These are phyloP conservation scores for Tragelaphus imberbis DNA, from an alignment of 2,113 vertebrate genomes.

Conservation along the genomic window DNA sequence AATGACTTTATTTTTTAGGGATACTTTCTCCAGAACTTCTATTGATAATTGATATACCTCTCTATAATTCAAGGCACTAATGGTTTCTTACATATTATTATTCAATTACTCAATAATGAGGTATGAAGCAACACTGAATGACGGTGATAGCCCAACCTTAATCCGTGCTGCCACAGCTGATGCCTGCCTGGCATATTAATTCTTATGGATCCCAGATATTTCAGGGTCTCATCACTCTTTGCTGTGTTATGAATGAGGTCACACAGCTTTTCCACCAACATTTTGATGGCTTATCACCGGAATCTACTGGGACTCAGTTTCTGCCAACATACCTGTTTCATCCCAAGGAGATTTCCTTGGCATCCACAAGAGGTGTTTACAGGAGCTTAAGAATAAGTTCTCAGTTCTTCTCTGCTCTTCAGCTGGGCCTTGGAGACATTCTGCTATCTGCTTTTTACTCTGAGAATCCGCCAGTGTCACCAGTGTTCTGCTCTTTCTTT, in stretches of 20 bases:
- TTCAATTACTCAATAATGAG: conserved; percentile 30
- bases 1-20: background rate
- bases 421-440: background rate
- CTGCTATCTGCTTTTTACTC: background rate
- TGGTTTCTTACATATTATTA: background rate
- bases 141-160: background rate
- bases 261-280: background rate
- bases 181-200: background rate
- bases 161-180: background rate
- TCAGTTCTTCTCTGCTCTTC: background rate
- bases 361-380: background rate
- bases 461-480: background rate
- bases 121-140: conserved; percentile 47
- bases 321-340: background rate
- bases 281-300: background rate
- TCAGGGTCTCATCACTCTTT: background rate
- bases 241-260: background rate
- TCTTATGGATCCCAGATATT: background rate
- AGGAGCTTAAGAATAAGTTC: background rate
- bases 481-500: background rate
- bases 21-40: background rate
- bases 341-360: background rate
- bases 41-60: background rate
- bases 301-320: background rate
- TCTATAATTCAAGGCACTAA: background rate